phyloP scores from a whole-genome alignment of 1,140 invertebrate species.

The Pseudomyrmex concolor region DNA sequence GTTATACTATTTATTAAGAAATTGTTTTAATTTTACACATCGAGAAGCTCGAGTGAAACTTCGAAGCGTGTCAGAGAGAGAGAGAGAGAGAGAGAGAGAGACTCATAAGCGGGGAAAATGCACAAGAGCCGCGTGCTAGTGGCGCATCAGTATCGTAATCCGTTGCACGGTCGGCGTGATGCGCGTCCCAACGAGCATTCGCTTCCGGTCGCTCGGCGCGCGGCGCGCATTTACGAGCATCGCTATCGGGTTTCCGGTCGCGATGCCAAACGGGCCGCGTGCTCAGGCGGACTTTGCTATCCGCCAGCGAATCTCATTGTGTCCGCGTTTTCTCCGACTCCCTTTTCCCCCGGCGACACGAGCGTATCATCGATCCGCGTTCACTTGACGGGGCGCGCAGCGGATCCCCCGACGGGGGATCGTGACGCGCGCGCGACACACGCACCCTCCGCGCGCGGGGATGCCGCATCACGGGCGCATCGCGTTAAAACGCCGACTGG shows the following conservation, averaged over 20 bases:
- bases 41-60: not conserved
- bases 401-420: not conserved
- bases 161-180: not conserved
- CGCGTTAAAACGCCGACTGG: not conserved
- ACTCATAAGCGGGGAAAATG: not conserved
- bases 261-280: constrained; percentile 30
- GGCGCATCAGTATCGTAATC: not conserved
- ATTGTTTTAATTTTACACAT: too few species aligned
- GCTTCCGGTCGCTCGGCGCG: constrained; percentile 17
- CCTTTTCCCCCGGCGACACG: too few species aligned
- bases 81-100: not conserved
- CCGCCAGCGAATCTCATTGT: constrained; percentile 41
- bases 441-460: not conserved
- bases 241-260: constrained; percentile 38
- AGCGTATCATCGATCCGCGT: constrained; percentile 23
- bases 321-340: constrained; percentile 23
- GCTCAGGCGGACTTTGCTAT: constrained; percentile 18
- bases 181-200: constrained; percentile 21
- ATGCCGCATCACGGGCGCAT: not conserved
- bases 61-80: not conserved
- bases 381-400: not conserved
- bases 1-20: too few species aligned
- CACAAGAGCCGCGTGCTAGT: not conserved
- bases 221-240: constrained; percentile 40
- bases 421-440: constrained; percentile 3